Evolutionary conservation across 2,888 invertebrate genomes (phyloP).

Genomic region (Dioctria linearis): DNA sequence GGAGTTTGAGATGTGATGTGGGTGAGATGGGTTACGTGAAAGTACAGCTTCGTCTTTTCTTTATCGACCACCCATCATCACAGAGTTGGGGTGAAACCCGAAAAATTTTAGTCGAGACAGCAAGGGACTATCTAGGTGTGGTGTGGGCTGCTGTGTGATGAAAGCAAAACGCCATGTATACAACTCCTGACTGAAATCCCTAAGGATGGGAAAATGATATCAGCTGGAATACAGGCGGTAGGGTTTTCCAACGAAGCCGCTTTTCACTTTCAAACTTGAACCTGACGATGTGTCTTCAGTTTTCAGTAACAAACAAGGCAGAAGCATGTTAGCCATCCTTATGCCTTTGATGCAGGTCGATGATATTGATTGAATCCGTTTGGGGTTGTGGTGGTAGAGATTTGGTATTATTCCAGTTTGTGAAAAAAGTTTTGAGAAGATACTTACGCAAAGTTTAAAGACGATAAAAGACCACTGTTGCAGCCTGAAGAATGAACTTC

Average conservation of each 20-base stretch:
- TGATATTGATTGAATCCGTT: constrained; percentile 36
- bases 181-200: constrained; percentile 21
- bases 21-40: constrained; percentile 12
- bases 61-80: constrained; percentile 34
- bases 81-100: constrained; percentile 45
- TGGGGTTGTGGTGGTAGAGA: background rate
- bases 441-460: constrained; percentile 36
- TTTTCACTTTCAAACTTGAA: constrained; percentile 51
- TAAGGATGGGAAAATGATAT: constrained; percentile 44
- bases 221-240: constrained; percentile 41
- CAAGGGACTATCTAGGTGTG: constrained; percentile 25
- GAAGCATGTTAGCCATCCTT: background rate
- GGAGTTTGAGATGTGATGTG: background rate
- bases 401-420: background rate
- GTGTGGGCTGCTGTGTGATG: constrained; percentile 42
- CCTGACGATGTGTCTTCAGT: constrained; percentile 39
- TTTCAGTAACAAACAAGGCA: constrained; percentile 17
- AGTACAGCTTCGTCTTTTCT: constrained; percentile 49
- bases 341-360: constrained; percentile 3
- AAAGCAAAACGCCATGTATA: constrained; percentile 44
- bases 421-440: constrained; percentile 3
- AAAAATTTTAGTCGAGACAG: constrained; percentile 50
- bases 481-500: background rate
- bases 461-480: constrained; percentile 6
- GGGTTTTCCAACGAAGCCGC: constrained; percentile 42